These are phyloP conservation scores for Mionectes macconnelli DNA, from an alignment of 2,113 vertebrate genomes.

Conservation along the genomic window DNA sequence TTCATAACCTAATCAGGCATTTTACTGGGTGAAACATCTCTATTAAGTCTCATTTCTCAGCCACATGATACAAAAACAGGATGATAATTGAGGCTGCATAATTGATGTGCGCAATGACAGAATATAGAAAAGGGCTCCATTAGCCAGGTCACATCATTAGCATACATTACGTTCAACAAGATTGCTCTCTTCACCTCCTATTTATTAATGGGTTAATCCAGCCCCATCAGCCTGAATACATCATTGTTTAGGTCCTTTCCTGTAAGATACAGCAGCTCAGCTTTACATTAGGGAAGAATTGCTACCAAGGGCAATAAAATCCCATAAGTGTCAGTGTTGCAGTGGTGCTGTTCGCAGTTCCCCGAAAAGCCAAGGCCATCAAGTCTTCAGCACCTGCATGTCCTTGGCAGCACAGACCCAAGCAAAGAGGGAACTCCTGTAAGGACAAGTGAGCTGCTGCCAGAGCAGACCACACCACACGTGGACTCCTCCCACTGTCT, in stretches of 20 bases:
- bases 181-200: slow-evolving; percentile 71
- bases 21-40: slow-evolving; percentile 70
- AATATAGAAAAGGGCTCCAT: slow-evolving; percentile 71
- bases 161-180: slow-evolving; percentile 76
- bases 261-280: slow-evolving; percentile 50
- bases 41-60: slow-evolving; percentile 71
- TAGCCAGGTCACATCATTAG: slow-evolving; percentile 74
- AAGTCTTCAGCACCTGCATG: background rate
- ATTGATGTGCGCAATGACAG: slow-evolving; percentile 68
- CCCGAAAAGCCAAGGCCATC: background rate
- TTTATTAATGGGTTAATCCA: slow-evolving; percentile 74
- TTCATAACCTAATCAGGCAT: slow-evolving; percentile 72
- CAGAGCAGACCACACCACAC: background rate
- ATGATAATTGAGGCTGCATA: slow-evolving; percentile 71
- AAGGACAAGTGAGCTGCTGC: background rate
- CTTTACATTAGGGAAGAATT: slow-evolving; percentile 32
- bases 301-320: slow-evolving; percentile 18
- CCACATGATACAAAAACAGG: slow-evolving; percentile 63
- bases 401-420: background rate
- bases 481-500: background rate
- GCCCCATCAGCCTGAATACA: slow-evolving; percentile 56
- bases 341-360: background rate
- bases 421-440: background rate
- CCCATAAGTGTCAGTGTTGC: background rate
- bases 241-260: slow-evolving; percentile 63